These are phyloP conservation scores for Himalopsyche japonica DNA, from an alignment of 2,888 invertebrate species.

Conservation along the genomic window DNA sequence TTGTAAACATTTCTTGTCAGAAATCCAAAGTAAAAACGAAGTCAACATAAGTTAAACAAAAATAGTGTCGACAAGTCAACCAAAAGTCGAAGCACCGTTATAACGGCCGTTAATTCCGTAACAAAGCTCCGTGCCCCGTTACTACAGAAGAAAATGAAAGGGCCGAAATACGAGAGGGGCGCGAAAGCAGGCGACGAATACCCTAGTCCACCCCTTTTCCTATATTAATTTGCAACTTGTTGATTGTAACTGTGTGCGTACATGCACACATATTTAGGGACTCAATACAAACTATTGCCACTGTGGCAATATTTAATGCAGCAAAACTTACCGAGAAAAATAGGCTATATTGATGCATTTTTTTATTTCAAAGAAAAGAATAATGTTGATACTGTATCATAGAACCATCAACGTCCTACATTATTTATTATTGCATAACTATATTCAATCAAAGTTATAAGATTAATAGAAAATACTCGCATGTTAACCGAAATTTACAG, in stretches of 20 bases:
- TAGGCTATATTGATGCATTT: no score
- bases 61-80: background rate
- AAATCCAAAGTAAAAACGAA: background rate
- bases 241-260: constrained; percentile 9
- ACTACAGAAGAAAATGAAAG: background rate
- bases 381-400: no score
- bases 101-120: background rate
- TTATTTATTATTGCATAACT: no score
- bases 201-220: constrained; percentile 1
- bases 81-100: background rate
- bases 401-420: no score
- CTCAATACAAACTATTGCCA: background rate
- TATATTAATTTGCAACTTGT: constrained; percentile 31
- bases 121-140: constrained; percentile 7
- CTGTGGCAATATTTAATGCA: background rate
- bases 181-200: constrained; percentile 24
- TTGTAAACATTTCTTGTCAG: background rate
- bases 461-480: no score
- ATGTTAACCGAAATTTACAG: no score
- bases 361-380: no score
- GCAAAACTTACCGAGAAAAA: no score
- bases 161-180: constrained; percentile 1
- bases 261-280: background rate
- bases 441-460: no score
- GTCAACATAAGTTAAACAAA: background rate